Percentiles rank a stretch among this genome's conserved stretches.
Evolutionary conservation across 2,797 vertebrate species (phyloP).

Genomic region (Eupleurogrammus muticus): DNA sequence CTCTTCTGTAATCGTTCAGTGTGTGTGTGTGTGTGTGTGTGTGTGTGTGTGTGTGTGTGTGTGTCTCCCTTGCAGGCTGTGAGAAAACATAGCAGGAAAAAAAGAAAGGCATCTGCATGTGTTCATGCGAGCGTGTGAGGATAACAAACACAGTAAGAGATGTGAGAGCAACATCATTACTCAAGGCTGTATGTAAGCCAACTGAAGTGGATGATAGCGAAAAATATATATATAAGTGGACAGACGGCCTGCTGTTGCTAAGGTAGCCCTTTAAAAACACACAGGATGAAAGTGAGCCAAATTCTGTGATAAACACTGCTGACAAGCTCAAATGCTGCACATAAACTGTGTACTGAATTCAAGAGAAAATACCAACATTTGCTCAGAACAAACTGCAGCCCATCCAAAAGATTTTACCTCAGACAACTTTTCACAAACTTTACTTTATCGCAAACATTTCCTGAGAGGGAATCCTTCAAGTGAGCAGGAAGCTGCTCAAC

Average conservation of each 20-base stretch:
- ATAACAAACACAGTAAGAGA: constrained; percentile 24
- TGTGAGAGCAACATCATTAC: constrained; percentile 21
- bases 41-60: constrained; percentile 5
- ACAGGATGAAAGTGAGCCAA: constrained; percentile 52
- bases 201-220: constrained; percentile 32
- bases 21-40: constrained; percentile 9
- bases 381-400: constrained; percentile 18
- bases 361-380: constrained; percentile 37
- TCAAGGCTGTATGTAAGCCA: constrained; percentile 9
- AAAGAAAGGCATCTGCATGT: constrained; percentile 5
- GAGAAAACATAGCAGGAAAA: constrained; percentile 28
- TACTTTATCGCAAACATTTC: background rate
- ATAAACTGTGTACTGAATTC: constrained; percentile 37
- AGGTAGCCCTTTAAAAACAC: constrained; percentile 42
- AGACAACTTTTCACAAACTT: too few species aligned
- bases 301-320: constrained; percentile 58
- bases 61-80: background rate
- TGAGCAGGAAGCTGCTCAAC: background rate
- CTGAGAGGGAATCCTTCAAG: background rate
- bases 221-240: constrained; percentile 24
- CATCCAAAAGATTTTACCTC: background rate
- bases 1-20: constrained; percentile 32
- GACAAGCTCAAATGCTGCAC: constrained; percentile 26
- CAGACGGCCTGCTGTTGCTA: constrained; percentile 46
- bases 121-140: constrained; percentile 20